Percentiles rank a stretch among this genome's conserved stretches.
Conservation (phyloP, 1,140 invertebrate genomes). For the Drosophila malerkotliana region DNA sequence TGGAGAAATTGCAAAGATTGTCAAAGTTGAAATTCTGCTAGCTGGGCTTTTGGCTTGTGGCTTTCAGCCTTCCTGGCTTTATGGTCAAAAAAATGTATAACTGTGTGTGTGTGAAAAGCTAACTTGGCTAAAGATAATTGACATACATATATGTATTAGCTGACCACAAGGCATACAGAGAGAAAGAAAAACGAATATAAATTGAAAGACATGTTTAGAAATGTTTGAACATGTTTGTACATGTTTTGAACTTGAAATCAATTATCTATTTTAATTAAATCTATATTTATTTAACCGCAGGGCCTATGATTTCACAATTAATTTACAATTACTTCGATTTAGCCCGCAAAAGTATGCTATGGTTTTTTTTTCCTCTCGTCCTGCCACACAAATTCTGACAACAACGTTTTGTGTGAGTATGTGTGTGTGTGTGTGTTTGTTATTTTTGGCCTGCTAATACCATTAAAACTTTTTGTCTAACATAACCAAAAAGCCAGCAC, state of each 20-base stretch:
- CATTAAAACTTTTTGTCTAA: constrained; percentile 80
- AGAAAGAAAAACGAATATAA: neutral
- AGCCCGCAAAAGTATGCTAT: constrained; percentile 51
- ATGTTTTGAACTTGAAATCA: no score
- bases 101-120: neutral
- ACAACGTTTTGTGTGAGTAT: constrained; percentile 14
- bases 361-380: constrained; percentile 31
- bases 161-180: neutral
- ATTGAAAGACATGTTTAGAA: no score
- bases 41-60: neutral
- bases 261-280: no score
- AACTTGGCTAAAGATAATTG: constrained; percentile 33
- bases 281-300: neutral
- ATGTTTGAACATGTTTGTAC: no score
- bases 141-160: constrained; percentile 19
- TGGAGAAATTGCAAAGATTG: constrained; percentile 72
- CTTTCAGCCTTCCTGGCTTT: no score
- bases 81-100: neutral
- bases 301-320: constrained; percentile 50
- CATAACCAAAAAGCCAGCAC: constrained; percentile 53
- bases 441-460: constrained; percentile 79
- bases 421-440: constrained; percentile 65
- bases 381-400: neutral
- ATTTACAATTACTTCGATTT: constrained; percentile 72
- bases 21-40: constrained; percentile 53